These are phyloP conservation scores for Palythoa caribaeorum DNA, from an alignment of 92 coral and sea anemone species.

Conservation along the genomic window DNA sequence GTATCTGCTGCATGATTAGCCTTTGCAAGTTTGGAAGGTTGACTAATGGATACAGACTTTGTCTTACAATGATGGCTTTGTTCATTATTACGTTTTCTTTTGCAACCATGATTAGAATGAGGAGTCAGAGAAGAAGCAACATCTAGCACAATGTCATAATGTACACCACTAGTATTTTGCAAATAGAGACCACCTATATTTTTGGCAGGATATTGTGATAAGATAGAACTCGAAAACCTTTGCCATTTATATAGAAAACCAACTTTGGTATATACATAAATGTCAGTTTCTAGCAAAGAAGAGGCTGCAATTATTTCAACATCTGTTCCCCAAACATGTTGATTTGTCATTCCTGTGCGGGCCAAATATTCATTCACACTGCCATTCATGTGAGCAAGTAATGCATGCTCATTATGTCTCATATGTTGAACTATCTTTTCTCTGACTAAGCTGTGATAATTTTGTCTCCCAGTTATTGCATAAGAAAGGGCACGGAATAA, in stretches of 20 bases:
- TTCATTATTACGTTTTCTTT: constrained; percentile 19
- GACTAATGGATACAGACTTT: constrained; percentile 8
- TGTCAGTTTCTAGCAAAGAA: constrained; percentile 46
- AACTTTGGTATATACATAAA: constrained; percentile 62
- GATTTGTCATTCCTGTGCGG: constrained; percentile 54
- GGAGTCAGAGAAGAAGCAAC: constrained; percentile 45
- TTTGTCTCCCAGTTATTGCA: constrained; percentile 33
- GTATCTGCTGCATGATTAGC: constrained; percentile 46
- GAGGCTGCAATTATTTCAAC: constrained; percentile 34
- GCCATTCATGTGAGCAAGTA: constrained; percentile 56
- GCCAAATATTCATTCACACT: constrained; percentile 60
- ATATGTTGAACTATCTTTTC: constrained; percentile 14
- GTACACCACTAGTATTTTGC: constrained; percentile 72
- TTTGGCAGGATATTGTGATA: constrained; percentile 46
- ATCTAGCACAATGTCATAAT: constrained; percentile 80
- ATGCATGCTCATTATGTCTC: constrained; percentile 42
- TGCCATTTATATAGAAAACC: constrained; percentile 67
- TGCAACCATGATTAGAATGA: constrained; percentile 21
- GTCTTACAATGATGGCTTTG: background rate
- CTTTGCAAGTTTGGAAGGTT: constrained; percentile 23
- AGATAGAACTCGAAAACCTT: constrained; percentile 66
- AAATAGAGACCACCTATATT: constrained; percentile 55
- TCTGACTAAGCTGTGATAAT: constrained; percentile 27
- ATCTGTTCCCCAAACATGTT: constrained; percentile 39
- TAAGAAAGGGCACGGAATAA: constrained; percentile 41